Evolutionary conservation across 1,140 invertebrate species (phyloP).

Genomic region (Lucilia cuprina): DNA sequence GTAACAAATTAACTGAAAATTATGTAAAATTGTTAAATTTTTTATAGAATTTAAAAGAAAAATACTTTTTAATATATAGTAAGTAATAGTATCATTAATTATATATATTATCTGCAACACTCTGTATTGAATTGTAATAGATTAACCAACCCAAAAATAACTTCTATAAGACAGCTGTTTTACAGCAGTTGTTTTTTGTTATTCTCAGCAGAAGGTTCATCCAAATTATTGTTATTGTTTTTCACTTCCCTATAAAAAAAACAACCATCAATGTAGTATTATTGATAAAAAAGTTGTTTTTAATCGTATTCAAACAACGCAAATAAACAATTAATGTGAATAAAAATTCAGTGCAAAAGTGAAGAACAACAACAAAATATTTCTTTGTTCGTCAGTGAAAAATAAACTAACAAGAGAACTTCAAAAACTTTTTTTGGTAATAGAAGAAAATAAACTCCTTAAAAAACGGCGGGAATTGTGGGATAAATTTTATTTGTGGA

Average conservation of each 20-base stretch:
- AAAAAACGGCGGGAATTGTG: not conserved
- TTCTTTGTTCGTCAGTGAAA: not conserved
- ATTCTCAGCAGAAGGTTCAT: not conserved
- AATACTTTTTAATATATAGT: no score
- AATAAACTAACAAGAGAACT: not conserved
- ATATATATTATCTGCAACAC: no score
- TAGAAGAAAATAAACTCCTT: not conserved
- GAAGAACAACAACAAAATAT: not conserved
- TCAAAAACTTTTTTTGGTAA: not conserved
- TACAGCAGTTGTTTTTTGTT: not conserved
- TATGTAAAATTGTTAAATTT: no score
- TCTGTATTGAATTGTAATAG: not conserved
- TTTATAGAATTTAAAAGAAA: no score
- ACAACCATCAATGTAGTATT: not conserved
- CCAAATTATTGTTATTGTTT: not conserved
- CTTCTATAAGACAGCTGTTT: not conserved
- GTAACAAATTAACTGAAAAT: no score
- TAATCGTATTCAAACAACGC: not conserved
- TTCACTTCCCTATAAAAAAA: not conserved
- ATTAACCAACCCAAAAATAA: not conserved
- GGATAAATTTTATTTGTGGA: not conserved
- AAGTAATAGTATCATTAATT: no score
- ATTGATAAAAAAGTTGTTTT: conserved; percentile 13
- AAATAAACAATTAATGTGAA: not conserved
- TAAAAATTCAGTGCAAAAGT: not conserved